A percentile compares a stretch with the other conserved stretches of the same genome.
phyloP scores from a whole-genome alignment of 2,797 vertebrate genomes.

The Girardinus metallicus region DNA sequence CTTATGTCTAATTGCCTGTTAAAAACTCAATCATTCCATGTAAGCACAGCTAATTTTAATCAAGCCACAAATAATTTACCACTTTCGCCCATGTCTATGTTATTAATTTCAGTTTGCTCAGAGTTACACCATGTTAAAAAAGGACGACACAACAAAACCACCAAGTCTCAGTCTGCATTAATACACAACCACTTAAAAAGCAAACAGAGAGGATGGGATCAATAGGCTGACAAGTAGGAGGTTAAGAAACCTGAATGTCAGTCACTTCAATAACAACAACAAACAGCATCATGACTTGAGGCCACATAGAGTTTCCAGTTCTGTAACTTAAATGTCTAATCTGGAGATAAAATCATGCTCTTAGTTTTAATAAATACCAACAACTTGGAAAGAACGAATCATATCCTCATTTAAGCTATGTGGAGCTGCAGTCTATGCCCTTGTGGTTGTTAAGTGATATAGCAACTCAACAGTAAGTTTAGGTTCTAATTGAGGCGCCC shows the following conservation, averaged over 20 bases:
- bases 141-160: background rate
- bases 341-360: background rate
- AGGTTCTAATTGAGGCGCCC: background rate
- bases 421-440: background rate
- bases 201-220: background rate
- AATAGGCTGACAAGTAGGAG: background rate
- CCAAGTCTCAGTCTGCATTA: background rate
- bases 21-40: background rate
- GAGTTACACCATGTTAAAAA: background rate
- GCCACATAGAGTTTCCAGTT: background rate
- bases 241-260: background rate
- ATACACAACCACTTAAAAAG: background rate
- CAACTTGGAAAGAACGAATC: background rate
- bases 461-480: background rate
- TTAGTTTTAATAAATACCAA: background rate
- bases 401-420: background rate
- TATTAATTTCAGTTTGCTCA: background rate
- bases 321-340: background rate
- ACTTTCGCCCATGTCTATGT: background rate
- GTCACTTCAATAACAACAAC: background rate
- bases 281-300: background rate
- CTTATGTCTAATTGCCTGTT: background rate
- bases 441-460: background rate
- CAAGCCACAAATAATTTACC: background rate
- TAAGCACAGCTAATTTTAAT: background rate